Conservation (phyloP, 2,797 vertebrate genomes). For the Sciurus vulgaris region DNA sequence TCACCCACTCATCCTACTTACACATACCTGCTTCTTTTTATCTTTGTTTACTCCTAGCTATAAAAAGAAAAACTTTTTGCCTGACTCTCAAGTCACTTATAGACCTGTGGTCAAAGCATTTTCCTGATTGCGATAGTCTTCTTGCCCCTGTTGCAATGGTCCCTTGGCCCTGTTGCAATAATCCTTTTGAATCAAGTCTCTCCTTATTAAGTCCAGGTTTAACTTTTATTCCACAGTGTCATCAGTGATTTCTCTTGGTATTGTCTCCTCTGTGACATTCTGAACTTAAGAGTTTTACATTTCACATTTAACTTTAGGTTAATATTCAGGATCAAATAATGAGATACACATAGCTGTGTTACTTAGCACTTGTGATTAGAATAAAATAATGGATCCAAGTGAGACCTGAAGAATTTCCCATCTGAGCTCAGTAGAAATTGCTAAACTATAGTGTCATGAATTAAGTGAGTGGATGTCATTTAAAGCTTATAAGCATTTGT, state of each 20-base stretch:
- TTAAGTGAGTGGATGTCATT: neutral
- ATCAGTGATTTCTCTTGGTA: neutral
- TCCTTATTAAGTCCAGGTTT: conserved; percentile 33
- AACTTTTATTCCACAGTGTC: conserved; percentile 6
- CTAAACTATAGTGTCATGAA: neutral
- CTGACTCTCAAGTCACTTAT: neutral
- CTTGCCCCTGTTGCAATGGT: neutral
- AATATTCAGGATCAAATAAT: conserved; percentile 15
- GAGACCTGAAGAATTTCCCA: neutral
- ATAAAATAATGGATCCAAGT: neutral
- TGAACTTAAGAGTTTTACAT: neutral
- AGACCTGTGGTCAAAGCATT: neutral
- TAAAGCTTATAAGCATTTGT: neutral
- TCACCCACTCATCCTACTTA: neutral
- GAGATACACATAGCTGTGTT: neutral
- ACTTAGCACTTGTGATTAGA: too few relatives aligned
- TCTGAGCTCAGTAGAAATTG: neutral
- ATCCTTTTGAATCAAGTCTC: neutral
- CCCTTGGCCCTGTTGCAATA: neutral
- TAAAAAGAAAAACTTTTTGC: neutral
- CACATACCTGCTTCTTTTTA: neutral
- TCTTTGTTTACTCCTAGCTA: conserved; percentile 18
- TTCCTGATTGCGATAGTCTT: neutral
- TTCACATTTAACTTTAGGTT: conserved; percentile 15
- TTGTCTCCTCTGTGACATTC: neutral